Conservation (phyloP, 2,113 vertebrate species). For the Sceloporus tristichus region DNA sequence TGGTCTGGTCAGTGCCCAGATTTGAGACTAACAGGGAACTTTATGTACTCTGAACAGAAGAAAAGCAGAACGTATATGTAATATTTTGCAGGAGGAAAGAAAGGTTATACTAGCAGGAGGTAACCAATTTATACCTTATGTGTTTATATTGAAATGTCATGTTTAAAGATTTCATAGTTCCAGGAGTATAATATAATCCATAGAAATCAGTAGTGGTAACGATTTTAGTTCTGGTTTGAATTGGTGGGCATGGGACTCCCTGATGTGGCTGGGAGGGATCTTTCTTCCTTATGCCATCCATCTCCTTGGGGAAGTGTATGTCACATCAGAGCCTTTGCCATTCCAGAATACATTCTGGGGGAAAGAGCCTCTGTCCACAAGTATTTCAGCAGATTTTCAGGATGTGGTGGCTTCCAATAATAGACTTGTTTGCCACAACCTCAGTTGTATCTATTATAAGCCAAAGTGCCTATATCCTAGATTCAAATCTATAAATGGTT, state of each 20-base stretch:
- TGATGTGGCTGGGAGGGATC: neutral
- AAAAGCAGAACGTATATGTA: neutral
- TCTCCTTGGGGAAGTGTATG: accelerated
- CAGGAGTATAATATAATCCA: neutral
- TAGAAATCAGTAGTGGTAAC: neutral
- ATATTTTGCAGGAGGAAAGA: neutral
- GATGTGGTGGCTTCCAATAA: conserved; percentile 61
- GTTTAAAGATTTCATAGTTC: neutral
- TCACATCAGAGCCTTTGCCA: conserved; percentile 35
- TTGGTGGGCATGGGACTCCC: neutral
- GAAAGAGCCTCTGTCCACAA: conserved; percentile 57
- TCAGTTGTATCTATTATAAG: conserved; percentile 56
- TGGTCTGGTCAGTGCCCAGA: neutral
- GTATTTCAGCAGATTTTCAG: conserved; percentile 66
- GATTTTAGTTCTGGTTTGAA: conserved; percentile 16
- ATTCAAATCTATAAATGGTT: conserved; percentile 29
- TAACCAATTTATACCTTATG: neutral
- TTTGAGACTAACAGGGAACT: neutral
- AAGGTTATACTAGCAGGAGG: neutral
- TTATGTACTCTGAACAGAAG: neutral
- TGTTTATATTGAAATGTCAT: neutral
- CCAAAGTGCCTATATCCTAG: conserved; percentile 44
- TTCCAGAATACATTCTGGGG: conserved; percentile 47
- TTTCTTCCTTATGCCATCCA: conserved; percentile 14
- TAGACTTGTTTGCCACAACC: conserved; percentile 49